Evolutionary conservation across 1,140 invertebrate species (phyloP), one percentile per base, ranked within the genome.

Genomic region (Galleria mellonella): DNA sequence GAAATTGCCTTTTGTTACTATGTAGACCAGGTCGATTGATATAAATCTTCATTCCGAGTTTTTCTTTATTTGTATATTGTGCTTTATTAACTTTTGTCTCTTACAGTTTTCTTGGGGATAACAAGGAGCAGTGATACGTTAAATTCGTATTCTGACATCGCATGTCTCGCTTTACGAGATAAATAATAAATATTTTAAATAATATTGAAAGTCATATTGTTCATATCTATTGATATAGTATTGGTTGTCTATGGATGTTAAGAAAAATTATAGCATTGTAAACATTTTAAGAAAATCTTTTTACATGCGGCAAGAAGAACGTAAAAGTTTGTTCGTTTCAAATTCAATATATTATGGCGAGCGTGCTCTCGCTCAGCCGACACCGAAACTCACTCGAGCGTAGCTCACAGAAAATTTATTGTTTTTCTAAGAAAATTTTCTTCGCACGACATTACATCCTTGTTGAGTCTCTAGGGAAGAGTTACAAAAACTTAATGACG

Each of bases 331-430:
- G 78, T 83, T 78, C 78, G 75, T 77, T 84, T 84, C 74, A 83
- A 83, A 85, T 85, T 82, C 81, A 85, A 85, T 85, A 85, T 85
- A 83, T 85, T 85, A 85, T 72, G 73, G 76, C 64, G 76, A 66
- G 81, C 81, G 81, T 82, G 81, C 76, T 73, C 74, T 71, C 81
- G 73, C 70, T 81, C 75, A 75, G 72, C 72, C 78, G 78, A 83
- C 78, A 83, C 78, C 67, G 71, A 82, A 83, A 82, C 74, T 79
- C 81, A 79, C 73, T 83, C 78, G 78, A 83, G 81, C 81, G 73
- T 75, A 61, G 66, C 76, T 75, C 73, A 67, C 70, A 69, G 74
- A 75, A 81, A 83, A 84, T 84, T 84, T 84, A 84, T 84, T 84
- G 81, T 83, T 84, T 84, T 84, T 79, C 73, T 81, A 84, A 84